Evolutionary conservation across 2,888 invertebrate genomes (phyloP), one percentile per base, ranked within the genome.

Genomic region (Drosophila recens): DNA sequence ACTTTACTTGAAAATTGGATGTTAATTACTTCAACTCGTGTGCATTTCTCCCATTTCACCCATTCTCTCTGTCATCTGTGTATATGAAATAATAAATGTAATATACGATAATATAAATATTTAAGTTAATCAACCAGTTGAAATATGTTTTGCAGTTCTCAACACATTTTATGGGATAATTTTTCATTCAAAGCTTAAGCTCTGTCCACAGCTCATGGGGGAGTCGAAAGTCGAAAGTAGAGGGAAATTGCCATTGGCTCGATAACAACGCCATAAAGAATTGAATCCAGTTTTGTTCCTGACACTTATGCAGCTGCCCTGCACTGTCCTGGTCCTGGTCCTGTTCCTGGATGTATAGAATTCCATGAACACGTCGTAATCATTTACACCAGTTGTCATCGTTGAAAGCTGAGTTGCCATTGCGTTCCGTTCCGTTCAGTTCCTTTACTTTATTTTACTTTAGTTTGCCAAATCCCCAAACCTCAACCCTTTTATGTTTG

Each of bases 321-420:
- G 59, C 66, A 54, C 30, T 30, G 30, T 30, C 30, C 30, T 27
- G 27, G 6, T 27, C 27, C 23, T 23, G 23, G 4, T 23, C 23
- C 23, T 23, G 23, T 23, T 30, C 30, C 30, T 8, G 53, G 53
- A 42, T 53, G 71, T 66, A 74, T 68, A 58, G 61, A 54, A 64
- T 75, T 61, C 69, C 75, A 67, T 67, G 78, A 67, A 78, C 84
- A 88, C 72, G 80, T 85, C 88, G 84, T 86, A 80, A 85, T 85
- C 84, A 88, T 88, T 85, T 85, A 83, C 88, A 62, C 69, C 80
- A 85, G 86, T 82, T 84, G 87, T 83, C 83, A 87, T 67, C 70
- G 73, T 62, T 87, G 86, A 82, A 80, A 48, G 48, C 58, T 48
- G 46, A 58, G 42, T 69, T 56, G 36, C 27, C 40, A 54, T 23